Conservation (phyloP, 1,140 invertebrate species). For the Lucilia sericata region DNA sequence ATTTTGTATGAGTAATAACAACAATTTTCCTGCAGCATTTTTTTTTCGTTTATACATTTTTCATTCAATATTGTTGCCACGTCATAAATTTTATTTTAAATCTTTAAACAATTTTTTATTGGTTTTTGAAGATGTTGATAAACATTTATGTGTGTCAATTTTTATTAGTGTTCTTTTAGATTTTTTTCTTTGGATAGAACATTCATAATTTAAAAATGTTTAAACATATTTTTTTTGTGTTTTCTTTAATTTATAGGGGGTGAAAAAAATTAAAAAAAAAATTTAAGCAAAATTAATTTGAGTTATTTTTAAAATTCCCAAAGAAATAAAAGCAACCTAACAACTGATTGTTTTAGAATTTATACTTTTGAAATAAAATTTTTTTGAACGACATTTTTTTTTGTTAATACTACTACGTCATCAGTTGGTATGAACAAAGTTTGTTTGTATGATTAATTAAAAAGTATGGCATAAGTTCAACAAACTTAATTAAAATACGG, state of each 20-base stretch:
- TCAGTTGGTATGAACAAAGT: no score
- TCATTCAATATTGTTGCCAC: constrained; percentile 2
- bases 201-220: not conserved
- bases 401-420: no score
- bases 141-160: not conserved
- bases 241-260: not conserved
- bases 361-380: no score
- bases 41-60: not conserved
- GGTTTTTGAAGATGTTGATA: not conserved
- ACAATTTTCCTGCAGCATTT: not conserved
- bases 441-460: no score
- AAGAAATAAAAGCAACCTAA: no score
- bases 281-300: no score
- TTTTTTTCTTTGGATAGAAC: not conserved
- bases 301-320: no score
- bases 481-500: no score
- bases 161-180: not conserved
- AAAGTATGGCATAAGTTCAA: no score
- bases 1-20: not conserved
- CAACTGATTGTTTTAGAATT: no score
- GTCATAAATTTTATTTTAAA: constrained; percentile 1
- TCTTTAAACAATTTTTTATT: not conserved
- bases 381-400: no score
- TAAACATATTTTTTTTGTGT: not conserved
- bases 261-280: not conserved